Evolutionary conservation across 2,797 vertebrate species (phyloP).

Genomic region (Gadopsis marmoratus): DNA sequence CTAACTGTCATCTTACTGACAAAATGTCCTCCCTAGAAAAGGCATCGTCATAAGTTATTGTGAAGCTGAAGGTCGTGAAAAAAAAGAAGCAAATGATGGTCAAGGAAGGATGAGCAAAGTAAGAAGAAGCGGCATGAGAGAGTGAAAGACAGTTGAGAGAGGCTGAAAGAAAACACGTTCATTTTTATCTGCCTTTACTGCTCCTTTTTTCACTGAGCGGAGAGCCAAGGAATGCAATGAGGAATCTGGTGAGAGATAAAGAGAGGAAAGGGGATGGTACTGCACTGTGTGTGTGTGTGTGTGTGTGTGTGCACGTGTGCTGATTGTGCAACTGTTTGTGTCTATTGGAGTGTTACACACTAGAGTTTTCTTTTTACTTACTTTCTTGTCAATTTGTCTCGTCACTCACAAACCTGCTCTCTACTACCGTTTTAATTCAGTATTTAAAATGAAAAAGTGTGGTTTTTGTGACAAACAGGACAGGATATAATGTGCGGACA

Average conservation of each 20-base stretch:
- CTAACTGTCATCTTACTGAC: conserved; percentile 1
- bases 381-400: neutral
- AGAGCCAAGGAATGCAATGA: conserved; percentile 77
- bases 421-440: neutral
- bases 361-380: neutral
- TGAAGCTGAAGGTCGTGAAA: neutral
- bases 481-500: neutral
- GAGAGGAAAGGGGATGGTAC: conserved; percentile 73
- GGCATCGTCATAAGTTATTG: neutral
- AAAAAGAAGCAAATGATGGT: conserved; percentile 3
- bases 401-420: conserved; percentile 2
- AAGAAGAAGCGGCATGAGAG: conserved; percentile 20
- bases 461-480: conserved; percentile 7
- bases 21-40: neutral
- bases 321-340: conserved; percentile 39
- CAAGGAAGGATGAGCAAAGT: conserved; percentile 4
- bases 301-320: conserved; percentile 6
- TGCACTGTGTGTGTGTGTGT: conserved; percentile 45
- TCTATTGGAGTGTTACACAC: neutral
- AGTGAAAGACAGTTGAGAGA: conserved; percentile 30
- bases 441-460: neutral
- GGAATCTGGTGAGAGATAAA: conserved; percentile 81
- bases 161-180: conserved; percentile 63
- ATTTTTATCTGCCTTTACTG: conserved; percentile 59
- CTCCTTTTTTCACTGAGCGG: conserved; percentile 44